phyloP scores from a whole-genome alignment of 2,888 invertebrate species.

The Eristalis arbustorum region DNA sequence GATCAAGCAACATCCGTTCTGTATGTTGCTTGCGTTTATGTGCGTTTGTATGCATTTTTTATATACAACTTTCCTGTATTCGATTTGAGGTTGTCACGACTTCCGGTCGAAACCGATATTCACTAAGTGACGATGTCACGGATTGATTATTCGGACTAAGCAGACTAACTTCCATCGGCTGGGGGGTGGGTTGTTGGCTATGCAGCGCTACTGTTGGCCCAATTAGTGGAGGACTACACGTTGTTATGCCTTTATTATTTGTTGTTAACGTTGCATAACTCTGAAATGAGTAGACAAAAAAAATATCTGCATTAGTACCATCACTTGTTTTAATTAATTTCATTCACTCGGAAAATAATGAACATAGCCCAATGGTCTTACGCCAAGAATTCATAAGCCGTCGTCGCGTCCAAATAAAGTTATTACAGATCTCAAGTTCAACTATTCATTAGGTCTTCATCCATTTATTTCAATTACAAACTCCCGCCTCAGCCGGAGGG shows the following conservation, averaged over 20 bases:
- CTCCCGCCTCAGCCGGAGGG: constrained; percentile 16
- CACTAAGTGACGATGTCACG: constrained; percentile 89
- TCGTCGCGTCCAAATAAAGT: constrained; percentile 26
- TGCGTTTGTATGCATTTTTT: constrained; percentile 78
- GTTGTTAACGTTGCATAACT: constrained; percentile 89
- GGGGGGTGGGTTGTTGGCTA: constrained; percentile 78
- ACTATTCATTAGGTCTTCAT: constrained; percentile 59
- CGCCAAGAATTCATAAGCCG: constrained; percentile 35
- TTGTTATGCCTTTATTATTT: constrained; percentile 84
- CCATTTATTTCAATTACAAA: constrained; percentile 66
- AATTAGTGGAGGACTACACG: constrained; percentile 79
- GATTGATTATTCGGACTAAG: constrained; percentile 80
- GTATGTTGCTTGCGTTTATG: constrained; percentile 5
- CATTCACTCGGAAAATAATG: neutral
- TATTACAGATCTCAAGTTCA: constrained; percentile 56
- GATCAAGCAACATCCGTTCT: constrained; percentile 14
- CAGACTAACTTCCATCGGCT: constrained; percentile 80
- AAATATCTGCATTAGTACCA: constrained; percentile 20
- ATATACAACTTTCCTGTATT: constrained; percentile 95
- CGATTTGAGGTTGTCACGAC: constrained; percentile 93
- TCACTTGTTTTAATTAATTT: neutral
- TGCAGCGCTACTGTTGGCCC: constrained; percentile 55
- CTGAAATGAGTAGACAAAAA: constrained; percentile 81
- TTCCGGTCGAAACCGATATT: constrained; percentile 90
- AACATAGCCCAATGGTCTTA: constrained; percentile 16